Conservation (phyloP, 2,797 vertebrate species). For the Hephaestus fuliginosus region DNA sequence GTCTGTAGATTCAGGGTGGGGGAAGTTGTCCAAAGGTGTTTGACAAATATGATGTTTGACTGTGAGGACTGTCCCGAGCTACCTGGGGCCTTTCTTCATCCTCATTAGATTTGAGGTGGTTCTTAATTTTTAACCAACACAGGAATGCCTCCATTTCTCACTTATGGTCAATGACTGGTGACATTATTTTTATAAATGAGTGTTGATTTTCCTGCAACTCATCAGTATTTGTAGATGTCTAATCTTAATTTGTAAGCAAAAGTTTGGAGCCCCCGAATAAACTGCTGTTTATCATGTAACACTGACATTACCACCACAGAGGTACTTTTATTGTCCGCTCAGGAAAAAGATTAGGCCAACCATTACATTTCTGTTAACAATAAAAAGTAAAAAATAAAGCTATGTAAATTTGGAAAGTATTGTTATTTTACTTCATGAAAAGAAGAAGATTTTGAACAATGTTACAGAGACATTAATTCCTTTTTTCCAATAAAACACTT, state of each 20-base stretch:
- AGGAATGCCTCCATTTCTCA: background rate
- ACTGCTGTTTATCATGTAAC: conserved; percentile 17
- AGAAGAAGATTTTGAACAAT: background rate
- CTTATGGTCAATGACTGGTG: background rate
- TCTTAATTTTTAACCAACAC: background rate
- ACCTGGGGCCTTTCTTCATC: background rate
- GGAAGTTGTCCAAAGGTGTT: background rate
- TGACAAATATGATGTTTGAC: background rate
- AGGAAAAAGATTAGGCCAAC: background rate
- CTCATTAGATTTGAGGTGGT: background rate
- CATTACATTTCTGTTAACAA: conserved; percentile 5
- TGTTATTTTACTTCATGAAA: conserved; percentile 5
- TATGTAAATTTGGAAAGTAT: conserved; percentile 4
- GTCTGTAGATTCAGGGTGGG: background rate
- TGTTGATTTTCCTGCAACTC: background rate
- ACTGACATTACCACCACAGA: background rate
- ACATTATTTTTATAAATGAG: background rate
- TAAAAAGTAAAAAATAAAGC: conserved; percentile 13
- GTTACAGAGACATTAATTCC: background rate
- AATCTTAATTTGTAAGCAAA: background rate
- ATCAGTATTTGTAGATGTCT: background rate
- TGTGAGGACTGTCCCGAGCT: background rate
- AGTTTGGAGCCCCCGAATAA: background rate
- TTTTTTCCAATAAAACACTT: background rate
- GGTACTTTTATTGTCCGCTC: background rate